These are phyloP conservation scores for Pangasius sanitwongsei DNA, from an alignment of 2,797 vertebrate genomes.

Conservation along the genomic window DNA sequence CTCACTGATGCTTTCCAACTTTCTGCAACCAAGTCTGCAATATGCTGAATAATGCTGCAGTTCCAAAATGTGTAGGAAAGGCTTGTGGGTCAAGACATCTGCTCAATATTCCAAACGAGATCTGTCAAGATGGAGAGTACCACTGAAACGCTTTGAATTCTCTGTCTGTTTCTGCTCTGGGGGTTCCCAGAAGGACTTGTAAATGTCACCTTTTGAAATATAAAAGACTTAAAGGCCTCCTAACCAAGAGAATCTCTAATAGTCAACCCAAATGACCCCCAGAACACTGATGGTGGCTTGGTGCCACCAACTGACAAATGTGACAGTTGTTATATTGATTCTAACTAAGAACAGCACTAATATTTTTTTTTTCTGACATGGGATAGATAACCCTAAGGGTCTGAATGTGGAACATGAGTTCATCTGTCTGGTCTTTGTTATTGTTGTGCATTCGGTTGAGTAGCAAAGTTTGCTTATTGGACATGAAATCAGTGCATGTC, in stretches of 20 bases:
- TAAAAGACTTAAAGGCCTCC: slow-evolving; percentile 3
- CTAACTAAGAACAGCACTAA: background rate
- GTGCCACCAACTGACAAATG: background rate
- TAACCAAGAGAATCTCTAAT: slow-evolving; percentile 20
- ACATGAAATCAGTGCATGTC: background rate
- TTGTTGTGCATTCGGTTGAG: background rate
- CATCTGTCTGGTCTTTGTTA: background rate
- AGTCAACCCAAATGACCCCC: slow-evolving; percentile 14
- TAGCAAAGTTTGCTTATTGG: background rate
- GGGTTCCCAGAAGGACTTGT: slow-evolving; percentile 27
- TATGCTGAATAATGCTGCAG: background rate
- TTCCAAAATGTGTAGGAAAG: background rate
- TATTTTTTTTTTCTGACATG: background rate
- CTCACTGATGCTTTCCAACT: background rate
- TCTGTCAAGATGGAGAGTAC: background rate
- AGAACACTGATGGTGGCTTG: background rate
- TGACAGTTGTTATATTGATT: slow-evolving; percentile 12
- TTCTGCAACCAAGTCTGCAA: slow-evolving; percentile 10
- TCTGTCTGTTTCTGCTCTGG: slow-evolving; percentile 30
- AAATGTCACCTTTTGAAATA: slow-evolving; percentile 39
- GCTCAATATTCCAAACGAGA: slow-evolving; percentile 6
- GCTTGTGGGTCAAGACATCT: slow-evolving; percentile 21
- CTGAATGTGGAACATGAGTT: background rate
- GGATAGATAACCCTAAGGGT: background rate
- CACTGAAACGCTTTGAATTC: slow-evolving; percentile 23